phyloP scores from a whole-genome alignment of 2,113 vertebrate species.

The Zapus hudsonius region DNA sequence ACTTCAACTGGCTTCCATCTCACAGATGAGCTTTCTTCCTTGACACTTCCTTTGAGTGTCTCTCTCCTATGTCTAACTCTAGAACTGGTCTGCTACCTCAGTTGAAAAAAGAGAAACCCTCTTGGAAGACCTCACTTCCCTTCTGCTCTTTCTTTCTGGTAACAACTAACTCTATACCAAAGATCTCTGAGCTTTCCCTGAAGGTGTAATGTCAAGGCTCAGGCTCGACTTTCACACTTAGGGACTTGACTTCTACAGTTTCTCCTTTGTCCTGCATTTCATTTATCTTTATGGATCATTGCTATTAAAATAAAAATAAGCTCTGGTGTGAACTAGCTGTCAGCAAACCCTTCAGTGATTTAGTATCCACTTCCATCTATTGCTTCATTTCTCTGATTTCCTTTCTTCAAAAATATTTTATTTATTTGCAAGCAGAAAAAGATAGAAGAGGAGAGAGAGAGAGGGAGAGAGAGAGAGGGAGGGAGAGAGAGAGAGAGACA shows the following conservation, averaged over 20 bases:
- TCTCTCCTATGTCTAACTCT: not conserved
- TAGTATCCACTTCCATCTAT: not conserved
- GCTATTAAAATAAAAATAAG: not conserved
- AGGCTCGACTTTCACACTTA: not conserved
- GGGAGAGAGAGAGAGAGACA: no score
- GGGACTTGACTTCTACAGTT: not conserved
- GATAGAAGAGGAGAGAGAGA: no score
- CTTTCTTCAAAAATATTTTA: no score
- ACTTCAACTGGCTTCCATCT: not conserved
- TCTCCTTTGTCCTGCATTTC: not conserved
- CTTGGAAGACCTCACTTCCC: not conserved
- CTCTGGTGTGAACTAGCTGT: not conserved
- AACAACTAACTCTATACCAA: accelerated
- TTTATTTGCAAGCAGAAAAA: no score
- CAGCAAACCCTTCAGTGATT: not conserved
- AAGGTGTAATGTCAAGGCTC: not conserved
- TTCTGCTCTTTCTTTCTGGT: accelerated
- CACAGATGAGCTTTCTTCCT: not conserved
- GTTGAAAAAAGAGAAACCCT: not conserved
- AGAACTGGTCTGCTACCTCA: not conserved
- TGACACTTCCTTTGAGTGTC: not conserved
- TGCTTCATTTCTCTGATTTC: not conserved
- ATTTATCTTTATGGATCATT: not conserved
- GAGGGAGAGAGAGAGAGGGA: no score
- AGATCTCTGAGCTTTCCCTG: not conserved